Conservation (phyloP, 2,113 vertebrate species). For the Heliornis fulica region DNA sequence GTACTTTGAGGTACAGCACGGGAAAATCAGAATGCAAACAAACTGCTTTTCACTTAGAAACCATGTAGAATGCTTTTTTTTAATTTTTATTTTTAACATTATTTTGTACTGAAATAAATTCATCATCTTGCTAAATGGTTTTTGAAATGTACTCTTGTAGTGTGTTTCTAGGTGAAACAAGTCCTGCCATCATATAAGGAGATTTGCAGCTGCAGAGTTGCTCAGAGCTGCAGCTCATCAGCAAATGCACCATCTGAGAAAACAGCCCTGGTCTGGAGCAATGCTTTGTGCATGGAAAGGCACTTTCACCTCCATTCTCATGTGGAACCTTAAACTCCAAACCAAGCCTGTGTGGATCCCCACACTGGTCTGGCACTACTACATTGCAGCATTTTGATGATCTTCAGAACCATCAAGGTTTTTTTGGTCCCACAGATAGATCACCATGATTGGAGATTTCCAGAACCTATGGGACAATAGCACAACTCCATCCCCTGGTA, state of each 20-base stretch:
- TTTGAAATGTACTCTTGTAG: background rate
- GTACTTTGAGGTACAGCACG: background rate
- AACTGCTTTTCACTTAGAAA: background rate
- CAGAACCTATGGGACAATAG: background rate
- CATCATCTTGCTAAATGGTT: background rate
- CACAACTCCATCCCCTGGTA: background rate
- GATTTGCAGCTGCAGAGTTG: background rate
- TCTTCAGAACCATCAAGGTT: background rate
- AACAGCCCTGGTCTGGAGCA: background rate
- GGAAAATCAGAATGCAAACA: background rate
- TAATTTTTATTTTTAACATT: background rate
- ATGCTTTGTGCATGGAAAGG: background rate
- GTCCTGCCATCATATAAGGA: background rate
- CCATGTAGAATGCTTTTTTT: background rate
- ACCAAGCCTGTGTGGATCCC: accelerated
- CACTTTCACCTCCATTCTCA: background rate
- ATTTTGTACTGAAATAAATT: background rate
- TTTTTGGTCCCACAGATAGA: background rate
- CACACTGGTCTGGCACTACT: background rate
- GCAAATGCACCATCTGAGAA: accelerated
- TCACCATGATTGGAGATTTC: background rate
- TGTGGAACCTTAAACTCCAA: background rate
- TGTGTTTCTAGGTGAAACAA: accelerated
- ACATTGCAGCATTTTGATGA: background rate
- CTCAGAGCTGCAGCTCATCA: background rate